These are phyloP conservation scores for Drosophila trapezifrons DNA, from an alignment of 1,140 invertebrate species.

Conservation along the genomic window DNA sequence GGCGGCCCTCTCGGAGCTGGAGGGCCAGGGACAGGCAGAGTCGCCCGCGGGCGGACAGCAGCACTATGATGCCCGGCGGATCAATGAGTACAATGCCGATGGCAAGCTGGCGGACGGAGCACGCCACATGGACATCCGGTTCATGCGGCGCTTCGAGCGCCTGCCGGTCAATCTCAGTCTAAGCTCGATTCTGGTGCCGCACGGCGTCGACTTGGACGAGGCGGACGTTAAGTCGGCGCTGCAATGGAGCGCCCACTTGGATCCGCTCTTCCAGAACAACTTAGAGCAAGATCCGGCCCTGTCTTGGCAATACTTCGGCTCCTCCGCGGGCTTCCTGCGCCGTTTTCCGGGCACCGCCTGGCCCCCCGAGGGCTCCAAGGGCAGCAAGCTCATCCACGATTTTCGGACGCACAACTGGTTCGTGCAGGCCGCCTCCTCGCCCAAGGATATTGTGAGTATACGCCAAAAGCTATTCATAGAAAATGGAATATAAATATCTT, in stretches of 20 bases:
- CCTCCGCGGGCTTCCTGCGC: conserved; percentile 94
- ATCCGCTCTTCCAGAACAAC: conserved; percentile 95
- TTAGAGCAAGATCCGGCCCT: conserved; percentile 95
- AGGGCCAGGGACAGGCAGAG: conserved; percentile 66
- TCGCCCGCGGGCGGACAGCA: conserved; percentile 64
- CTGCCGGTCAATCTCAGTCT: conserved; percentile 92
- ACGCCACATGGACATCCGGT: conserved; percentile 88
- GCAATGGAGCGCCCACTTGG: conserved; percentile 95
- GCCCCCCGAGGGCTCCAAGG: conserved; percentile 88
- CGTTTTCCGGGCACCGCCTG: conserved; percentile 95
- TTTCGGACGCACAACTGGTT: conserved; percentile 96
- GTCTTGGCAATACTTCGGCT: conserved; percentile 98
- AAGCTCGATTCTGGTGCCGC: conserved; percentile 95
- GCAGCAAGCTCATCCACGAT: conserved; percentile 92
- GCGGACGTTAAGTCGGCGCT: conserved; percentile 92
- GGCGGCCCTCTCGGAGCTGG: conserved; percentile 89
- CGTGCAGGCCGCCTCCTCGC: conserved; percentile 96
- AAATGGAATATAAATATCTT: too few relatives aligned
- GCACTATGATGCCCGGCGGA: conserved; percentile 90
- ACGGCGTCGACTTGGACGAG: conserved; percentile 90
- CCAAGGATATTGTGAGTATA: conserved; percentile 93
- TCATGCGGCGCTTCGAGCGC: conserved; percentile 92
- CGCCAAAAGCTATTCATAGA: too few relatives aligned
- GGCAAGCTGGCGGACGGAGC: conserved; percentile 88
- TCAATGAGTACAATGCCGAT: conserved; percentile 89